These are phyloP conservation scores for Hylaeus volcanicus DNA, from an alignment of 1,140 invertebrate species.

Conservation along the genomic window DNA sequence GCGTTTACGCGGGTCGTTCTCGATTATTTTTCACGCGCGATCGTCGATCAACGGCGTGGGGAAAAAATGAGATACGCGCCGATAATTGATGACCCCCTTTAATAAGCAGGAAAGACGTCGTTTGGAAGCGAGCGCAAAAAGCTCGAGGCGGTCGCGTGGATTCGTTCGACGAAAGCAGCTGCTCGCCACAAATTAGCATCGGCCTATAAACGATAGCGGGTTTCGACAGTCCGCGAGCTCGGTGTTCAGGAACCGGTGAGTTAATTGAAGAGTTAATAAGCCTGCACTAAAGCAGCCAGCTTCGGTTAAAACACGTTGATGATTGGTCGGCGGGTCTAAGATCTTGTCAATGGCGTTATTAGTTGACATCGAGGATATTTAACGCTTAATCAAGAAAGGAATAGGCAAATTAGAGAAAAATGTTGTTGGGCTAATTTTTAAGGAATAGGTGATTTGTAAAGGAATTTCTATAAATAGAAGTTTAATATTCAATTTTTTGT, in stretches of 20 bases:
- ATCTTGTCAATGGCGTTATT: conserved; percentile 27
- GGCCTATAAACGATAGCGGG: conserved; percentile 49
- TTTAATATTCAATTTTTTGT: too few relatives aligned
- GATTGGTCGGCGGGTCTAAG: conserved; percentile 7
- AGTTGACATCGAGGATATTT: too few relatives aligned
- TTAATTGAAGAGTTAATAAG: conserved; percentile 56
- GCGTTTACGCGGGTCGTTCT: not conserved
- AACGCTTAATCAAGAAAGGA: too few relatives aligned
- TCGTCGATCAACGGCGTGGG: not conserved
- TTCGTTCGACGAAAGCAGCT: conserved; percentile 49
- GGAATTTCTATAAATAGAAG: too few relatives aligned
- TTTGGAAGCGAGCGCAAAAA: not conserved
- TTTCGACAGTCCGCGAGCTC: conserved; percentile 18
- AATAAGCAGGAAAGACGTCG: conserved; percentile 10
- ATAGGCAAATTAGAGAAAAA: too few relatives aligned
- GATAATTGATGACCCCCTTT: conserved; percentile 40
- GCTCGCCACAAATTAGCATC: conserved; percentile 51
- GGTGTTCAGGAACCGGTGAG: not conserved
- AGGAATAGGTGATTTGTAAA: too few relatives aligned
- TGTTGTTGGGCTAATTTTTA: too few relatives aligned
- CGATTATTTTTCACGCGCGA: not conserved
- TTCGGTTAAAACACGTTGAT: conserved; percentile 26
- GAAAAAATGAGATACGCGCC: conserved; percentile 20
- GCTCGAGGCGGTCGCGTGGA: conserved; percentile 21
- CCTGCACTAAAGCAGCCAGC: conserved; percentile 16